These are phyloP conservation scores for Stenodema calcarata DNA, from an alignment of 2,888 invertebrate genomes.

Conservation along the genomic window DNA sequence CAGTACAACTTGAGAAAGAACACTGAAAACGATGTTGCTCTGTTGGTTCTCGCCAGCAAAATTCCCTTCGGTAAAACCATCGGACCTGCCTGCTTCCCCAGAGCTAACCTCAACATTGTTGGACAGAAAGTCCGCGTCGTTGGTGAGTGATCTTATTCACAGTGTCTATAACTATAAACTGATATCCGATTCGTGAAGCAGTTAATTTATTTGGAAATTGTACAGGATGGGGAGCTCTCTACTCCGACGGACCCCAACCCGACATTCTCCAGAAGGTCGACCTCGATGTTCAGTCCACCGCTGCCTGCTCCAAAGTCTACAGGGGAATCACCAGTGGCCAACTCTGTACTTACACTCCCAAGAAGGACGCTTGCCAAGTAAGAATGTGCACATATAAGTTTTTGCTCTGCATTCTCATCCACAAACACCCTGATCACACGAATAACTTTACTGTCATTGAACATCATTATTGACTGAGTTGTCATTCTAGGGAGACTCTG, in stretches of 20 bases:
- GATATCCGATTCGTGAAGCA: not conserved
- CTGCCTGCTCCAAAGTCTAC: slow-evolving; percentile 61
- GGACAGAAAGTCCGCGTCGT: slow-evolving; percentile 59
- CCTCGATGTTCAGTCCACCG: slow-evolving; percentile 64
- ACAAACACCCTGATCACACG: too few relatives aligned
- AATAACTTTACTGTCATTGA: too few relatives aligned
- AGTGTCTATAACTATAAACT: not conserved
- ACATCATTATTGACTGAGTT: too few relatives aligned
- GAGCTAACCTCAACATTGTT: slow-evolving; percentile 63
- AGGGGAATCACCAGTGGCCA: slow-evolving; percentile 53
- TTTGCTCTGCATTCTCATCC: too few relatives aligned
- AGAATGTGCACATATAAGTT: not conserved
- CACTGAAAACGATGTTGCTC: slow-evolving; percentile 66
- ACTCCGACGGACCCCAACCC: slow-evolving; percentile 65
- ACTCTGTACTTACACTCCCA: slow-evolving; percentile 65
- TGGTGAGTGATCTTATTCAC: slow-evolving; percentile 57
- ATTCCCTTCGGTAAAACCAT: slow-evolving; percentile 66
- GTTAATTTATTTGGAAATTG: not conserved
- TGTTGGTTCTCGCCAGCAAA: slow-evolving; percentile 61
- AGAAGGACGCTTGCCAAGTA: slow-evolving; percentile 70
- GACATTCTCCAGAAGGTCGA: slow-evolving; percentile 65
- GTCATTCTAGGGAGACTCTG: slow-evolving; percentile 63
- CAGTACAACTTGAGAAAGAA: slow-evolving; percentile 58
- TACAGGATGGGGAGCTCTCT: slow-evolving; percentile 70
- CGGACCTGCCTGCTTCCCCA: slow-evolving; percentile 70